Conservation (phyloP, 2,113 vertebrate genomes). For the Callocephalon fimbriatum region DNA sequence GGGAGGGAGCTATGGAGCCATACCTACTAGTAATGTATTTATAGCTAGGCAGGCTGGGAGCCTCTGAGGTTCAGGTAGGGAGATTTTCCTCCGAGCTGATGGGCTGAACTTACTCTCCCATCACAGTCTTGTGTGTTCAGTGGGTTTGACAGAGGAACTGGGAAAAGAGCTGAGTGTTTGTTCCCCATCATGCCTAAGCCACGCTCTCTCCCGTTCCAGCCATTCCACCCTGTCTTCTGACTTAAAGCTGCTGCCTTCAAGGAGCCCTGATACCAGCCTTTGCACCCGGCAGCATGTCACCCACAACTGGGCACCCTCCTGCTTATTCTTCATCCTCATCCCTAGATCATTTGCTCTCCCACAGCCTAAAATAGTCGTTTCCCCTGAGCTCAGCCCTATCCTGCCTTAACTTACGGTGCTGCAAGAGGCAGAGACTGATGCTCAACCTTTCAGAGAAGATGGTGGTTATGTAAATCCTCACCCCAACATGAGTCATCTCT, state of each 20-base stretch:
- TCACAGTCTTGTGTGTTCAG: accelerated
- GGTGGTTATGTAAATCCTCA: not conserved
- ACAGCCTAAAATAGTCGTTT: not conserved
- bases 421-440: not conserved
- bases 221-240: not conserved
- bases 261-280: not conserved
- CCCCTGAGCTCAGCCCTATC: not conserved
- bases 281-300: not conserved
- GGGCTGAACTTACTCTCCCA: not conserved
- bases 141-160: not conserved
- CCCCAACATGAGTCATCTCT: not conserved
- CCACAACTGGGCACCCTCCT: not conserved
- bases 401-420: not conserved
- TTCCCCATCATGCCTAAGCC: accelerated
- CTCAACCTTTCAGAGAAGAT: not conserved
- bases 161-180: not conserved
- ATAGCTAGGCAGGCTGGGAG: not conserved
- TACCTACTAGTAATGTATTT: accelerated
- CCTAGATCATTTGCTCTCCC: not conserved
- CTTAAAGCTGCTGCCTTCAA: accelerated
- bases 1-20: accelerated
- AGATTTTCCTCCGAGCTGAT: not conserved
- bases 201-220: not conserved
- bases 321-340: not conserved
- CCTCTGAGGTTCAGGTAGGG: not conserved